phyloP scores from a whole-genome alignment of 1,140 invertebrate genomes.

The Diachasmimorpha longicaudata region DNA sequence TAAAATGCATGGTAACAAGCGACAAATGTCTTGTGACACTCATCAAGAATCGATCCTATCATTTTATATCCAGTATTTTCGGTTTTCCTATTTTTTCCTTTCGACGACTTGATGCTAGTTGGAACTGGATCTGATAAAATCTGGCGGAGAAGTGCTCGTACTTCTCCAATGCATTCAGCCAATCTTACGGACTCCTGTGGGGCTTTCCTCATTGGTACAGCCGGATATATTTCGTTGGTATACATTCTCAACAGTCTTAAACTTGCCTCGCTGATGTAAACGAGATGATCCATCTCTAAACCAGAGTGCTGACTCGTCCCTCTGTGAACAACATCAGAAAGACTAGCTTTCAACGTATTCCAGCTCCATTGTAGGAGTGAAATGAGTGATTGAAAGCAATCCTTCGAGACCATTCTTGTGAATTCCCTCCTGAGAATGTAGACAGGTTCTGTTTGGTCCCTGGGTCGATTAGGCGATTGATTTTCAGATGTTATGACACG shows the following conservation, averaged over 20 bases:
- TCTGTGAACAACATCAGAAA: constrained; percentile 64
- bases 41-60: constrained; percentile 78
- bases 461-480: constrained; percentile 67
- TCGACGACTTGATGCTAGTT: constrained; percentile 51
- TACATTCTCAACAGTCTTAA: constrained; percentile 83
- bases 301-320: constrained; percentile 61
- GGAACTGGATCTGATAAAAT: constrained; percentile 82
- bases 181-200: constrained; percentile 76
- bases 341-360: constrained; percentile 75
- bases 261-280: constrained; percentile 85
- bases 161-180: constrained; percentile 86
- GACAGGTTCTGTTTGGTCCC: constrained; percentile 71
- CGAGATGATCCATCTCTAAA: constrained; percentile 81
- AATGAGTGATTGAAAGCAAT: constrained; percentile 85
- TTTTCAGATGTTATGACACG: constrained; percentile 76
- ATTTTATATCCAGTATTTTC: constrained; percentile 54
- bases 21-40: constrained; percentile 90
- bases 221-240: constrained; percentile 89
- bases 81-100: constrained; percentile 54
- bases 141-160: constrained; percentile 78
- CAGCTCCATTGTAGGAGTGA: constrained; percentile 82
- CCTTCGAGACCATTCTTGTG: constrained; percentile 77
- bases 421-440: constrained; percentile 79
- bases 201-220: constrained; percentile 67
- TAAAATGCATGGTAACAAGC: constrained; percentile 96